These are phyloP conservation scores for Tympanuchus pallidicinctus DNA, from an alignment of 2,113 vertebrate species.

Conservation along the genomic window DNA sequence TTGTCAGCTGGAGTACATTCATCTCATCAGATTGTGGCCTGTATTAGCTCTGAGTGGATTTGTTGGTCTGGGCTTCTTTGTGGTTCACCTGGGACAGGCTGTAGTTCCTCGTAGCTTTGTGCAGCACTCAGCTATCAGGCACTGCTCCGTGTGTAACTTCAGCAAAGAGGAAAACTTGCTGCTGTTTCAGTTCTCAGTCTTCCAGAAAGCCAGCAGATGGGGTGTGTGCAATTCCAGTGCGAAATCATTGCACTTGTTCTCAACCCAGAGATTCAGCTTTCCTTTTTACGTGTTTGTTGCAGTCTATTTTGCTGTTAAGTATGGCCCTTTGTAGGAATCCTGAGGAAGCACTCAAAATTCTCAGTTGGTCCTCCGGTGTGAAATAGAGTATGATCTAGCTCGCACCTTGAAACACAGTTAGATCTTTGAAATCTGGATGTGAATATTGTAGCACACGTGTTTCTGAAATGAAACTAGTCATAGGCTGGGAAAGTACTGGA, in stretches of 20 bases:
- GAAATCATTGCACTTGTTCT: not conserved
- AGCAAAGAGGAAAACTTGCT: not conserved
- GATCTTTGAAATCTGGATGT: not conserved
- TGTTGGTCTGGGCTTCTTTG: not conserved
- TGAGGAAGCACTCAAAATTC: not conserved
- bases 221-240: conserved; percentile 42
- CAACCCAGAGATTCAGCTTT: not conserved
- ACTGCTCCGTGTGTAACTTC: not conserved
- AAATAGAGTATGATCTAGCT: not conserved
- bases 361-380: not conserved
- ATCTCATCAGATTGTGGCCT: not conserved
- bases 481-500: not conserved
- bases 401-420: not conserved
- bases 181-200: conserved; percentile 3
- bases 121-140: not conserved
- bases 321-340: not conserved
- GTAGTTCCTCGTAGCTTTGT: not conserved
- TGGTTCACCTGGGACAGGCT: not conserved
- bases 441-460: not conserved
- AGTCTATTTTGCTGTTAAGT: not conserved
- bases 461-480: not conserved
- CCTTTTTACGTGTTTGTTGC: not conserved
- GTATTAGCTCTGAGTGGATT: not conserved
- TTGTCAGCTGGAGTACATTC: not conserved
- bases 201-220: conserved; percentile 62